Evolutionary conservation across 2,113 vertebrate genomes (phyloP).

Genomic region (Rattus rattus): DNA sequence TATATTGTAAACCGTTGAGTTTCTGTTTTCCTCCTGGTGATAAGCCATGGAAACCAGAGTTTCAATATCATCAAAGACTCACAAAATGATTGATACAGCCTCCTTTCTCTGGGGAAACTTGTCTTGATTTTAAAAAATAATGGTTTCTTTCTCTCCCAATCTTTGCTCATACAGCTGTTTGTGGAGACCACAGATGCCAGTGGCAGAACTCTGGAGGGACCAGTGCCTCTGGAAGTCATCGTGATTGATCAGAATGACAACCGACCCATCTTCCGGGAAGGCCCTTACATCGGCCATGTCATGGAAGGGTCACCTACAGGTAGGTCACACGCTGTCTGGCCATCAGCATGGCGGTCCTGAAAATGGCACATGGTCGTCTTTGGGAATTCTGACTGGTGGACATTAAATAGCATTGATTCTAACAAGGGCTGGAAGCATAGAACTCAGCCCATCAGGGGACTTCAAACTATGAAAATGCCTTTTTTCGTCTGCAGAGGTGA

Average conservation of each 20-base stretch:
- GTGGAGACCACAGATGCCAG: slow-evolving; percentile 92
- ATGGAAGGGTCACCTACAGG: slow-evolving; percentile 97
- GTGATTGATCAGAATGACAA: slow-evolving; percentile 99
- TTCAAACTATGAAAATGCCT: background rate
- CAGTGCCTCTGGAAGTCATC: slow-evolving; percentile 88
- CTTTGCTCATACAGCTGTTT: slow-evolving; percentile 88
- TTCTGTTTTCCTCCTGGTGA: slow-evolving; percentile 34
- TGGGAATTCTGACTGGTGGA: background rate
- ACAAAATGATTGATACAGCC: slow-evolving; percentile 47
- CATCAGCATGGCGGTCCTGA: background rate
- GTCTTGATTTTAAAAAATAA: slow-evolving; percentile 37
- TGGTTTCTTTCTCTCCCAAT: slow-evolving; percentile 40
- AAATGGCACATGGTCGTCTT: background rate
- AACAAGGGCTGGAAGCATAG: background rate
- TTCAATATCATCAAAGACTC: slow-evolving; percentile 35
- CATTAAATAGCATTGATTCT: rapidly evolving
- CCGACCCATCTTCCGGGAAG: slow-evolving; percentile 95
- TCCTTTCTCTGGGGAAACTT: slow-evolving; percentile 7
- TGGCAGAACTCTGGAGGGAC: slow-evolving; percentile 92
- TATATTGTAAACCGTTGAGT: slow-evolving; percentile 29
- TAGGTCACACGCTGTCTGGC: slow-evolving; percentile 75
- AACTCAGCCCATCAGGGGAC: too few species aligned
- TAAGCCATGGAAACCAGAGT: slow-evolving; percentile 40
- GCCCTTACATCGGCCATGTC: slow-evolving; percentile 94
- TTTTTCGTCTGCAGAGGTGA: background rate